Evolutionary conservation across 2,888 invertebrate species (phyloP).

Genomic region (Eledona agricola): DNA sequence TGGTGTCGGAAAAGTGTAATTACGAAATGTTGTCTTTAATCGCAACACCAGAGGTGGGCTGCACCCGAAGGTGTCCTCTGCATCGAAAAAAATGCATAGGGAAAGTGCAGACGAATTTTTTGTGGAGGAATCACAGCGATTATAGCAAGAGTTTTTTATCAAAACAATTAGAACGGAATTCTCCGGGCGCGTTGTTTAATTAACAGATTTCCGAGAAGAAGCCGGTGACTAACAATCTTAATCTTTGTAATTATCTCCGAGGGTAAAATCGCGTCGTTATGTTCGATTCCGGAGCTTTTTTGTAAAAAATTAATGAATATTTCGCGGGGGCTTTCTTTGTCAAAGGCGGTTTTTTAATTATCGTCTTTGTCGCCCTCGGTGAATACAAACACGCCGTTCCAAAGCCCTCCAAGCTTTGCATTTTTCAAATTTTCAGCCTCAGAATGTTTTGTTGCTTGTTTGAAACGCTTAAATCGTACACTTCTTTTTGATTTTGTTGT

Average conservation of each 20-base stretch:
- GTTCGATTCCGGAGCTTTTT: neutral
- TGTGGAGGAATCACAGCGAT: constrained; percentile 6
- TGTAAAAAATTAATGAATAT: constrained; percentile 10
- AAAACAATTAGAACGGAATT: constrained; percentile 17
- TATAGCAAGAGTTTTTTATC: constrained; percentile 24
- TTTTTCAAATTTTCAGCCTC: no score
- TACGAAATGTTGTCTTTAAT: constrained; percentile 51
- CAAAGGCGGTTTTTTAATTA: neutral
- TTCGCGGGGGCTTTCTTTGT: neutral
- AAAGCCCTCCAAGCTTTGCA: no score
- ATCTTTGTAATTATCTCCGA: constrained; percentile 24
- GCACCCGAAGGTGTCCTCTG: constrained; percentile 9
- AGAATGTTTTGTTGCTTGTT: no score
- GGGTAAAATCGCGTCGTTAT: constrained; percentile 2
- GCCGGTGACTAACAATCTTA: constrained; percentile 17
- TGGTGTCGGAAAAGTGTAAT: constrained; percentile 53
- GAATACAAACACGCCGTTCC: no score
- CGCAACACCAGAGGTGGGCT: constrained; percentile 22
- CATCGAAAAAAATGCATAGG: constrained; percentile 9
- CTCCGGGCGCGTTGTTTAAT: constrained; percentile 20
- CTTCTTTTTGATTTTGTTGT: no score
- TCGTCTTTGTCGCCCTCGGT: no score
- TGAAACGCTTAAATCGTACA: no score
- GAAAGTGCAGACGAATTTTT: constrained; percentile 36
- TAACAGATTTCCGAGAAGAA: constrained; percentile 24